phyloP scores from a whole-genome alignment of 2,797 vertebrate species.

The Phrynocephalus guinanensis region DNA sequence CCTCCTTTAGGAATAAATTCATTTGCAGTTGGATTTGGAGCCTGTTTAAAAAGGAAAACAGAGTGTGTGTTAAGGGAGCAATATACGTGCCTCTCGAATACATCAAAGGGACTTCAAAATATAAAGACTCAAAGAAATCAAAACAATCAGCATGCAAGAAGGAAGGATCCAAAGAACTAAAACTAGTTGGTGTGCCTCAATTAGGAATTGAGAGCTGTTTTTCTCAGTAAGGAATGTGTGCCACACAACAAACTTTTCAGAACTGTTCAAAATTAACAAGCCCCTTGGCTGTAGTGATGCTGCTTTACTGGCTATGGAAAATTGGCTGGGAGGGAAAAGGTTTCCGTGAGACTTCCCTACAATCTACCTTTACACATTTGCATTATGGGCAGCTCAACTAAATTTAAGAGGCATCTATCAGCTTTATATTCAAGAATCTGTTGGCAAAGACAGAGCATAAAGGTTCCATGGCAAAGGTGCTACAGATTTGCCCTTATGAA shows the following conservation, averaged over 20 bases:
- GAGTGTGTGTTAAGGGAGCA: slow-evolving; percentile 62
- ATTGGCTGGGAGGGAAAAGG: slow-evolving; percentile 25
- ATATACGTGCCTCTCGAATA: neutral
- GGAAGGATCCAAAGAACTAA: neutral
- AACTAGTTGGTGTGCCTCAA: neutral
- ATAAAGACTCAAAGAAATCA: neutral
- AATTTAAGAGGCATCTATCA: slow-evolving; percentile 35
- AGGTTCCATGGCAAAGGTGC: no score
- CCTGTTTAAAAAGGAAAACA: slow-evolving; percentile 83
- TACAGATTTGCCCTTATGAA: no score
- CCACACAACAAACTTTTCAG: neutral
- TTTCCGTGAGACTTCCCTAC: slow-evolving; percentile 3
- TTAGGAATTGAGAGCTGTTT: neutral
- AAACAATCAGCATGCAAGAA: neutral
- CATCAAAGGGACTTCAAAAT: neutral
- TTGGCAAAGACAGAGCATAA: neutral
- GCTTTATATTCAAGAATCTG: slow-evolving; percentile 28
- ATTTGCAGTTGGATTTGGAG: slow-evolving; percentile 96
- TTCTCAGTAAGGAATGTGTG: neutral
- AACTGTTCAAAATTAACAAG: neutral
- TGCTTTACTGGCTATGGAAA: neutral
- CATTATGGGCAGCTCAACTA: slow-evolving; percentile 27
- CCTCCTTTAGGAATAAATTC: slow-evolving; percentile 99
- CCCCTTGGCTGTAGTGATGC: neutral
- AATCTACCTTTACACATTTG: slow-evolving; percentile 29